Evolutionary conservation across 2,113 vertebrate genomes (phyloP).

Genomic region (Thryonomys swinderianus): DNA sequence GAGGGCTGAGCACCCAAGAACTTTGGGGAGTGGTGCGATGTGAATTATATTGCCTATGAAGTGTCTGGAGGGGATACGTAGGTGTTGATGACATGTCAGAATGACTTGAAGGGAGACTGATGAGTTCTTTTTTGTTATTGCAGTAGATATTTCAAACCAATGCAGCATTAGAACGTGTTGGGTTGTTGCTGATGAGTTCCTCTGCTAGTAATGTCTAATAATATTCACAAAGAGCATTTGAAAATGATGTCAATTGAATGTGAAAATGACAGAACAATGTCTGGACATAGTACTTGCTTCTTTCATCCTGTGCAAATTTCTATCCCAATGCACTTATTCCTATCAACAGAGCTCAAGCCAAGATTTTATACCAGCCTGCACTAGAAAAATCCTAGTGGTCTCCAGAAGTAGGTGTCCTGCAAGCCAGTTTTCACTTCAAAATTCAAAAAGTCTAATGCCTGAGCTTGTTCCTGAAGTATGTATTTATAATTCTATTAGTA

Average conservation of each 20-base stretch:
- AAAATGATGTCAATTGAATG: background rate
- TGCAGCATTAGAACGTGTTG: background rate
- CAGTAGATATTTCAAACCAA: background rate
- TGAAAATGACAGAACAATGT: background rate
- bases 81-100: background rate
- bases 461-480: background rate
- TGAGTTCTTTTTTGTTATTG: background rate
- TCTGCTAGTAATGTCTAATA: background rate
- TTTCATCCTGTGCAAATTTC: background rate
- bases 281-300: background rate
- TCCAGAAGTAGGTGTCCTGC: background rate
- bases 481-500: background rate
- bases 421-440: background rate
- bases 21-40: fast-evolving
- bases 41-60: background rate
- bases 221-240: background rate
- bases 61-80: too few species aligned
- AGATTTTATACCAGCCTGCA: background rate
- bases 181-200: background rate
- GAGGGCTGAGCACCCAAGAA: fast-evolving
- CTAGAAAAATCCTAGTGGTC: background rate
- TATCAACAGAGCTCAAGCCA: background rate
- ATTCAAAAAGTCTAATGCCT: background rate
- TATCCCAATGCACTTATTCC: background rate
- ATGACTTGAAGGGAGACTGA: background rate